A percentile compares a stretch with the other conserved stretches of the same genome.
Evolutionary conservation across 2,888 invertebrate genomes (phyloP).

Genomic region (Stenoptilia bipunctidactyla): DNA sequence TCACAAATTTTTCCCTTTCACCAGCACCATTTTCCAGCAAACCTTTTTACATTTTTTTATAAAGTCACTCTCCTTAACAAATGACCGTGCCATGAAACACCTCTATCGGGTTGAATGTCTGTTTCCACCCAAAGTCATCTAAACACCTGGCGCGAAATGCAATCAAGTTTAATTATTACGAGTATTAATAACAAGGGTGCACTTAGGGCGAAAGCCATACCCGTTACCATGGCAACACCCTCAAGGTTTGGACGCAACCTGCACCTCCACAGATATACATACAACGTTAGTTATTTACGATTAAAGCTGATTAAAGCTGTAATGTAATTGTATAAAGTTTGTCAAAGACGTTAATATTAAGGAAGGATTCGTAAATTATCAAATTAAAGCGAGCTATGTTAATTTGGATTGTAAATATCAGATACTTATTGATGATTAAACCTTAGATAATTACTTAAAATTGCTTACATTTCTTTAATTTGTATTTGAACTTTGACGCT

Average conservation of each 20-base stretch:
- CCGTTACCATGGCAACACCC: slow-evolving; percentile 62
- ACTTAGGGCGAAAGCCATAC: slow-evolving; percentile 45
- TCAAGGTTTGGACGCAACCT: slow-evolving; percentile 46
- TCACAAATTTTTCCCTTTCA: too few species aligned
- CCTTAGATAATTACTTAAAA: too few species aligned
- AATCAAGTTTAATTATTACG: slow-evolving; percentile 70
- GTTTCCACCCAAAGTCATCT: slow-evolving; percentile 28
- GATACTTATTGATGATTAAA: too few species aligned
- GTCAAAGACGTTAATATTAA: too few species aligned
- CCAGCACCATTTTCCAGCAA: too few species aligned
- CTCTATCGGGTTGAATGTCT: background rate
- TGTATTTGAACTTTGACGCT: too few species aligned
- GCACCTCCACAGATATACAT: slow-evolving; percentile 30
- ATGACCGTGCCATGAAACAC: background rate
- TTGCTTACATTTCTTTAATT: too few species aligned
- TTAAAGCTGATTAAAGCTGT: slow-evolving; percentile 57
- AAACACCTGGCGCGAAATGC: slow-evolving; percentile 68
- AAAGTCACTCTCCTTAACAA: too few species aligned
- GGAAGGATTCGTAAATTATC: too few species aligned
- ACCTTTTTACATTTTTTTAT: too few species aligned
- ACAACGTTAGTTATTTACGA: slow-evolving; percentile 60
- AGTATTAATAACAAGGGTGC: slow-evolving; percentile 71
- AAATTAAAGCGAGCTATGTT: too few species aligned
- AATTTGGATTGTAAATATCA: too few species aligned
- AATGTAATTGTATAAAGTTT: slow-evolving; percentile 45